Percentiles rank a stretch among this genome's conserved stretches.
Conservation (phyloP, 2,888 invertebrate genomes). For the Stegana nigrithorax region DNA sequence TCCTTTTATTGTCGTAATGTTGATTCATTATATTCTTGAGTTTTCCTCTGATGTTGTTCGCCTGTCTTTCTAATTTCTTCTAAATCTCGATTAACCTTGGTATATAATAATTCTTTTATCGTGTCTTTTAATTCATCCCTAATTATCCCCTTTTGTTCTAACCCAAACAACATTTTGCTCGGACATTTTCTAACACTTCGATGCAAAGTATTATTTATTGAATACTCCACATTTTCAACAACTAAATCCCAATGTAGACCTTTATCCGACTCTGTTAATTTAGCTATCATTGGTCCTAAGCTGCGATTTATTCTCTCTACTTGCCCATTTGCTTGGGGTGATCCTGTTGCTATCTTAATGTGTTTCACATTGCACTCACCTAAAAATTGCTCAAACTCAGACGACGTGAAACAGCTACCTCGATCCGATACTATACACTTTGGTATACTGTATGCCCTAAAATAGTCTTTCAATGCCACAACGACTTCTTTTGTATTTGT, state of each 20-base stretch:
- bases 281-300: background rate
- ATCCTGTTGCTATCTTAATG: background rate
- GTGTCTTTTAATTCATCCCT: no score
- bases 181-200: no score
- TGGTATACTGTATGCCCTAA: constrained; percentile 16
- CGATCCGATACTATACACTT: constrained; percentile 1
- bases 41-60: no score
- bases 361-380: background rate
- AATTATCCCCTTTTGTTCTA: no score
- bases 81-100: no score
- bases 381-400: background rate
- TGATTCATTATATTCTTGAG: no score
- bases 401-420: background rate
- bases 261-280: constrained; percentile 11
- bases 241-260: constrained; percentile 16
- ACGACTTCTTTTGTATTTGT: constrained; percentile 42
- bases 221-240: no score
- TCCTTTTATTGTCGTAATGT: no score
- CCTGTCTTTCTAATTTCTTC: no score
- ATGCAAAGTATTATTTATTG: no score
- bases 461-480: constrained; percentile 34
- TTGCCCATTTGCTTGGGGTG: background rate
- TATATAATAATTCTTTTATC: no score
- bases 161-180: no score
- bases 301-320: background rate